phyloP scores from a whole-genome alignment of 2,888 invertebrate genomes.

The Daptonema setosum region DNA sequence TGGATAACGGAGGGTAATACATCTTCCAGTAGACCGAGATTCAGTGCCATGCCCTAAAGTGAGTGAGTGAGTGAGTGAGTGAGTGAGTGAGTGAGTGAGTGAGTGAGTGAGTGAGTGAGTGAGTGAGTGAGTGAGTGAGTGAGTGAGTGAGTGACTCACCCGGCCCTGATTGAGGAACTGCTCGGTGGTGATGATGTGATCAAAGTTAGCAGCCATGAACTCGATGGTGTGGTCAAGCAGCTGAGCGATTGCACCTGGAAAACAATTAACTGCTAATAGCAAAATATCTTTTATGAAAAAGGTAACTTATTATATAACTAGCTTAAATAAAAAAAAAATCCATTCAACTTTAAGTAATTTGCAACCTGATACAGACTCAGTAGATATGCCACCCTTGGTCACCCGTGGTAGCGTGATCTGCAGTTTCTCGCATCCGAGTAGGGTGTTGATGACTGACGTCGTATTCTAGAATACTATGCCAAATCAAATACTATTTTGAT shows the following conservation, averaged over 20 bases:
- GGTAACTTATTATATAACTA: not conserved
- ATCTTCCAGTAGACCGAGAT: conserved; percentile 52
- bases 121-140: not conserved
- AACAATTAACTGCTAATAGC: too few species aligned
- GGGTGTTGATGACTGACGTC: conserved; percentile 54
- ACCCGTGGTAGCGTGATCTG: conserved; percentile 44
- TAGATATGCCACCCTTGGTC: not conserved
- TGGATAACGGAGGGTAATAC: conserved; percentile 55
- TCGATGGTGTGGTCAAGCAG: conserved; percentile 56
- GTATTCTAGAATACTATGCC: too few species aligned
- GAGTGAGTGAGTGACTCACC: conserved; percentile 10
- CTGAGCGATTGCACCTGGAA: conserved; percentile 53
- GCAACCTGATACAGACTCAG: not conserved
- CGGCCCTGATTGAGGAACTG: conserved; percentile 44
- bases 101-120: not conserved
- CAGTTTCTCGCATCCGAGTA: conserved; percentile 57
- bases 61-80: not conserved
- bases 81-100: not conserved
- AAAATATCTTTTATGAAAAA: not conserved
- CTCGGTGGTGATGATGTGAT: conserved; percentile 44
- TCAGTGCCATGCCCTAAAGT: conserved; percentile 43
- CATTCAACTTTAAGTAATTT: too few species aligned
- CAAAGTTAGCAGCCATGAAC: conserved; percentile 52
- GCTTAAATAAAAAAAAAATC: not conserved
- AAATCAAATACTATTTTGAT: too few species aligned